Percentiles rank a stretch among this genome's conserved stretches.
These are phyloP conservation scores for Pachydiplax longipennis DNA, from an alignment of 2,888 invertebrate species.

Conservation along the genomic window DNA sequence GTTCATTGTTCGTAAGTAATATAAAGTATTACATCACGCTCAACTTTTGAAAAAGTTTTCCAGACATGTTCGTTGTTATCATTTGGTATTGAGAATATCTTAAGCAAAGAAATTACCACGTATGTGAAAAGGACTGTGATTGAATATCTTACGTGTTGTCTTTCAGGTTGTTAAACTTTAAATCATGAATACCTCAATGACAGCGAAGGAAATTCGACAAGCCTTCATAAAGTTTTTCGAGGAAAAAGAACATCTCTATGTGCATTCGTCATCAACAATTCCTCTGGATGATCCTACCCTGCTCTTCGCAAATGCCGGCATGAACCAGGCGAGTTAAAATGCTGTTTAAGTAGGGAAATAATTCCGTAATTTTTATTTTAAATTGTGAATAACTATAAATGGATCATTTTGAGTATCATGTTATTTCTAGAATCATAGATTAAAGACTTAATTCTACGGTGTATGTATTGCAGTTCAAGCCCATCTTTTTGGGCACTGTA, in stretches of 20 bases:
- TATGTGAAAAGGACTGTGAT: too few species aligned
- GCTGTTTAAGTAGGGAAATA: neutral
- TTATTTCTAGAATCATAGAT: too few species aligned
- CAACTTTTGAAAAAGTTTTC: too few species aligned
- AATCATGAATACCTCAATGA: conserved; percentile 52
- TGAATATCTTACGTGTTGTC: neutral
- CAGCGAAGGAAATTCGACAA: conserved; percentile 82
- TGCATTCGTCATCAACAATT: conserved; percentile 96
- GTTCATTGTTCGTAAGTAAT: too few species aligned
- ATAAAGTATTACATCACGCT: neutral
- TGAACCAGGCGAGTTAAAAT: conserved; percentile 82
- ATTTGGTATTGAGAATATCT: too few species aligned
- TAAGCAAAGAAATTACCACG: too few species aligned
- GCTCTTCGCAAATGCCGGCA: conserved; percentile 97
- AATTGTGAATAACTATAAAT: neutral
- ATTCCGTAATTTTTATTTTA: neutral
- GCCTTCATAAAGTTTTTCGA: conserved; percentile 90
- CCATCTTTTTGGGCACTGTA: conserved; percentile 94
- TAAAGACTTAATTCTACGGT: neutral
- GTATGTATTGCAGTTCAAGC: conserved; percentile 77
- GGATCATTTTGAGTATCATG: neutral
- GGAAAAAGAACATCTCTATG: conserved; percentile 85
- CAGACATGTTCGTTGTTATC: too few species aligned
- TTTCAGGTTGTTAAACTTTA: neutral
- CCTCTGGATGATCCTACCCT: conserved; percentile 98